phyloP scores from a whole-genome alignment of 2,113 vertebrate species.

The Pseudorectes ferrugineus region DNA sequence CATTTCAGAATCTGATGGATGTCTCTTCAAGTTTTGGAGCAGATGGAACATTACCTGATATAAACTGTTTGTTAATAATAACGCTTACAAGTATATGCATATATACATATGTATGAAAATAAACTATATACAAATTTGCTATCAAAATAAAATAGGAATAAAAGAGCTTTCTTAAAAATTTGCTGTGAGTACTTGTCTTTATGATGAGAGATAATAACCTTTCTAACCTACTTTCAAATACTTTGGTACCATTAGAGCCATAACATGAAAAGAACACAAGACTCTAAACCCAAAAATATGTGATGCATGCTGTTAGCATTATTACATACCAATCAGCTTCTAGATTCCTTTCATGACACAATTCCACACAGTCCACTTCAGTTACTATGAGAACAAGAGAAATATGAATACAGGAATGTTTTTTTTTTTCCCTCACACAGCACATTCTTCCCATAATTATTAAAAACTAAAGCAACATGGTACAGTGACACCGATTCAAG shows the following conservation, averaged over 20 bases:
- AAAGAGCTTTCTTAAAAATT: neutral
- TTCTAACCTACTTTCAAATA: neutral
- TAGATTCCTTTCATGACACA: neutral
- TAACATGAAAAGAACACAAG: neutral
- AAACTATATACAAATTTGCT: neutral
- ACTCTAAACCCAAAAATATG: neutral
- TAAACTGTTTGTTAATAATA: neutral
- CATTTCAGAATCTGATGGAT: neutral
- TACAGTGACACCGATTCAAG: neutral
- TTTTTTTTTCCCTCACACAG: neutral
- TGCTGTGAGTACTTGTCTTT: neutral
- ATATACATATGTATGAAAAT: neutral
- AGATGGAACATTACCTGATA: neutral
- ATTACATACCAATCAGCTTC: neutral
- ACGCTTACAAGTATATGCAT: neutral
- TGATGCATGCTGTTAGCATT: neutral
- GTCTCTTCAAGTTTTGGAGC: neutral
- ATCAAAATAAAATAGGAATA: neutral
- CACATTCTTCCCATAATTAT: neutral
- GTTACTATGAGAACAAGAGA: neutral
- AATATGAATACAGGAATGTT: neutral
- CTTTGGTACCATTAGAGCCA: neutral
- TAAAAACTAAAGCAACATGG: neutral
- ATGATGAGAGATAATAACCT: neutral
- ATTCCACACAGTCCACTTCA: neutral